Base-by-base conservation (phyloP, 2,797 vertebrate species). In the Austrolebias charrua region DNA sequence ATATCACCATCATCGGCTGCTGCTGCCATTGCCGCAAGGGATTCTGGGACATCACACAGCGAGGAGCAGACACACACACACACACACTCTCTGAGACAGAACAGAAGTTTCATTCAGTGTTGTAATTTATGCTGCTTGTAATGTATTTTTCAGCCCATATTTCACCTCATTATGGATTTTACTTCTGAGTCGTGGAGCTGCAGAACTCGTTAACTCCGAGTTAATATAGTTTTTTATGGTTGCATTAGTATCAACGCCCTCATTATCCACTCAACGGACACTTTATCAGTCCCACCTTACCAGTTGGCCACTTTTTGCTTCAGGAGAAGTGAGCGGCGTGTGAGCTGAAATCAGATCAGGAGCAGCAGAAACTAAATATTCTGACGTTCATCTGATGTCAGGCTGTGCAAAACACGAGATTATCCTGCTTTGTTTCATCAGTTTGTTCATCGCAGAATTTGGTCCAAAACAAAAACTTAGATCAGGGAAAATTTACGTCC, bases 141-240 rank as follows among this genome's bases (percentile, higher is more conserved):
- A 86, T 86, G 75, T 79, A 81, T 89, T 86, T 87, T 88, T 87
- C 46, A 87, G 64, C 35, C 50, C 54, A 42, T 61, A 72, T 78
- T 83, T 78, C 73, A 61, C 76, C 70, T 80, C 76, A 75, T 86
- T 78, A 71, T 71, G 74, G 60, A 42, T 75, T 78, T 80, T 71
- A 69, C 66, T 76, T 56, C 60, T 50, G 8, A 38, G 44, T 69
- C 78, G 54, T 62, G 2, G 28, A 31, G 62, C 67, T 33, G 40
- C 19, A 3, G 49, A 67, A 47, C 72, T 76, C 55, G 6, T 82
- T 79, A 85, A 59, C 60, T 1, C 62, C 3, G 59, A 0, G 60
- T 49, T 76, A 72, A 80, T 74, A 56, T 46, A 19, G 14, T 2
- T 40, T 60, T 71, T 60, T 61, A 45, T 15, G 45, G 13, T 28